Conservation (phyloP, 2,888 invertebrate species). For the Liodrosophila aerea region DNA sequence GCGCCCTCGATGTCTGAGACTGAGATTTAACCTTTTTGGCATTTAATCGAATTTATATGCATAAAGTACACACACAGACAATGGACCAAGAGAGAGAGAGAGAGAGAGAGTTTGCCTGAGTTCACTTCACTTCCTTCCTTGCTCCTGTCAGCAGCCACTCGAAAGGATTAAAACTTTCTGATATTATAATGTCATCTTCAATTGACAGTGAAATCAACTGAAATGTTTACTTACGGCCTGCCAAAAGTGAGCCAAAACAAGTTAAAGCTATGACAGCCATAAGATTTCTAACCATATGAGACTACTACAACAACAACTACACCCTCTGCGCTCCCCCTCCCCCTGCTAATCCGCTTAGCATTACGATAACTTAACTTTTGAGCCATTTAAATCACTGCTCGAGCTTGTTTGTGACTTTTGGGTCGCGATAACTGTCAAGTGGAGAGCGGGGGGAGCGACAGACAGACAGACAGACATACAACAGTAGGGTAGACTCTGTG, state of each 20-base stretch:
- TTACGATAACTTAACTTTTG: constrained; percentile 77
- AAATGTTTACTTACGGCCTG: constrained; percentile 45
- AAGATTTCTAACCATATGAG: constrained; percentile 51
- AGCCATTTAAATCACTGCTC: constrained; percentile 75
- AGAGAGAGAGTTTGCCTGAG: neutral
- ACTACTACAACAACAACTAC: no score
- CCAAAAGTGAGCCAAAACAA: neutral
- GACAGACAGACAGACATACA: no score
- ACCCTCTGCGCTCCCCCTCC: neutral
- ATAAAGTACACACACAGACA: constrained; percentile 57
- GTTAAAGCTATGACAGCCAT: constrained; percentile 17
- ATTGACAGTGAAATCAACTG: constrained; percentile 75
- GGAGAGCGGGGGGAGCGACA: neutral
- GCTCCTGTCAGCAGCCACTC: constrained; percentile 64
- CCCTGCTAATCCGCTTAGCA: constrained; percentile 67
- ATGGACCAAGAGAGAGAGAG: constrained; percentile 23
- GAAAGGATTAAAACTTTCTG: constrained; percentile 74
- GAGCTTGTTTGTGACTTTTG: constrained; percentile 52
- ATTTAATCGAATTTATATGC: constrained; percentile 78
- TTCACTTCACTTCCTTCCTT: constrained; percentile 40
- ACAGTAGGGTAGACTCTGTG: no score
- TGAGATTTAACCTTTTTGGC: constrained; percentile 70
- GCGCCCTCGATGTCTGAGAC: constrained; percentile 21
- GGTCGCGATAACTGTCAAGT: constrained; percentile 39
- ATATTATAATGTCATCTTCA: constrained; percentile 68